Evolutionary conservation across 2,113 vertebrate genomes (phyloP).

Genomic region (Rousettus leschenaultii): DNA sequence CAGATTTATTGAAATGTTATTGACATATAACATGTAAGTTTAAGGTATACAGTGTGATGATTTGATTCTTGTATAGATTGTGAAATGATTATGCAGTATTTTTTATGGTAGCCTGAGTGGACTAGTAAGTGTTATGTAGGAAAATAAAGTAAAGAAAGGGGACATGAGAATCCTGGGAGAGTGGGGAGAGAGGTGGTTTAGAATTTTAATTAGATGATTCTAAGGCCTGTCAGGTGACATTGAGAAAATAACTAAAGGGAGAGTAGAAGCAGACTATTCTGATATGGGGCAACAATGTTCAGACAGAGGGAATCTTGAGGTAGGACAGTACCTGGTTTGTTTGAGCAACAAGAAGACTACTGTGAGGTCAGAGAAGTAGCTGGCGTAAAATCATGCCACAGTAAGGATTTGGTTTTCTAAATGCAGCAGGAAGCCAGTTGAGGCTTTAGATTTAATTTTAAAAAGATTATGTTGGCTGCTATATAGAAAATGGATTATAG

Average conservation of each 20-base stretch:
- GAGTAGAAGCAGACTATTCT: not conserved
- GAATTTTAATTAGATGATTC: conserved; percentile 12
- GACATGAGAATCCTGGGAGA: not conserved
- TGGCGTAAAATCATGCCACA: not conserved
- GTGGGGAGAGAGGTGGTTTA: not conserved
- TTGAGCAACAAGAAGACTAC: not conserved
- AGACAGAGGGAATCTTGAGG: not conserved
- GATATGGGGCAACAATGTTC: not conserved
- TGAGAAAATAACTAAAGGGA: conserved; percentile 18
- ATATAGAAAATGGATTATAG: not conserved
- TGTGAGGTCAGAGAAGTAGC: not conserved
- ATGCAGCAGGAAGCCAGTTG: not conserved
- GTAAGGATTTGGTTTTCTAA: not conserved
- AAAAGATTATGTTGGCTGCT: not conserved
- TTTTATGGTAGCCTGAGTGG: not conserved
- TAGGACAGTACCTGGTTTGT: not conserved
- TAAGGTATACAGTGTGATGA: not conserved
- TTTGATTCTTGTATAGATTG: not conserved
- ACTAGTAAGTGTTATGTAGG: not conserved
- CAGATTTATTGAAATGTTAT: not conserved
- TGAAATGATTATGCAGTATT: not conserved
- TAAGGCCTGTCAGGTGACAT: not conserved
- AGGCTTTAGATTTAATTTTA: conserved; percentile 7
- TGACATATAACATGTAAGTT: not conserved
- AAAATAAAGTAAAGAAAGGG: not conserved